These are phyloP conservation scores for Tenebrosternarchus preto DNA, from an alignment of 2,113 vertebrate genomes.

Conservation along the genomic window DNA sequence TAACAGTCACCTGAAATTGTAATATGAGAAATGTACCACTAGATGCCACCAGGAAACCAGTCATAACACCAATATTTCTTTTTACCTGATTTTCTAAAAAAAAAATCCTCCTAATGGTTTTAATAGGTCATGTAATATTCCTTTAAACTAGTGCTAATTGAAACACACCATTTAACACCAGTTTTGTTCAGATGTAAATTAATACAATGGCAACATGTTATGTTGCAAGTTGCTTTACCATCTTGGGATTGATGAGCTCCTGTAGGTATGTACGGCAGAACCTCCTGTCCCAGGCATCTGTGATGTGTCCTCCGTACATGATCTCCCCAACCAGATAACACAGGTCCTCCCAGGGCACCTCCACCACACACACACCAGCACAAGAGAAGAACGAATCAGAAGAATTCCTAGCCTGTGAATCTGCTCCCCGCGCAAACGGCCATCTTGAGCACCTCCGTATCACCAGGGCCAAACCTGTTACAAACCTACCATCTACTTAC, in stretches of 20 bases:
- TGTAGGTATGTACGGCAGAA: constrained; percentile 78
- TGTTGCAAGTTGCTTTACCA: constrained; percentile 66
- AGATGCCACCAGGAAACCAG: constrained; percentile 20
- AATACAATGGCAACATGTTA: too few relatives aligned
- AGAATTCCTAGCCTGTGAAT: not conserved
- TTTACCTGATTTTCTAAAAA: too few relatives aligned
- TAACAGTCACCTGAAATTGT: not conserved
- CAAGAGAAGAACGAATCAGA: not conserved
- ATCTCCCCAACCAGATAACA: constrained; percentile 82
- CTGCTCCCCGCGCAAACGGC: not conserved
- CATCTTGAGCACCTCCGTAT: too few relatives aligned
- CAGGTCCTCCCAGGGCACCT: constrained; percentile 81
- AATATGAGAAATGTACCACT: constrained; percentile 3
- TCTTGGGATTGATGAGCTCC: constrained; percentile 77
- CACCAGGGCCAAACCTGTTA: too few relatives aligned
- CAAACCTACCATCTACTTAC: too few relatives aligned
- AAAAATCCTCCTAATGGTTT: too few relatives aligned
- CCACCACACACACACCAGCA: not conserved
- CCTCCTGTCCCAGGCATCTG: constrained; percentile 74
- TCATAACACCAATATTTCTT: not conserved
- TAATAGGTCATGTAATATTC: too few relatives aligned
- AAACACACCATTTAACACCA: too few relatives aligned
- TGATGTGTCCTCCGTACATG: constrained; percentile 81
- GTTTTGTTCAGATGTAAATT: too few relatives aligned
- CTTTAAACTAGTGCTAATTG: too few relatives aligned